Evolutionary conservation across 2,113 vertebrate genomes (phyloP).

Genomic region (Emydura subglobosa): DNA sequence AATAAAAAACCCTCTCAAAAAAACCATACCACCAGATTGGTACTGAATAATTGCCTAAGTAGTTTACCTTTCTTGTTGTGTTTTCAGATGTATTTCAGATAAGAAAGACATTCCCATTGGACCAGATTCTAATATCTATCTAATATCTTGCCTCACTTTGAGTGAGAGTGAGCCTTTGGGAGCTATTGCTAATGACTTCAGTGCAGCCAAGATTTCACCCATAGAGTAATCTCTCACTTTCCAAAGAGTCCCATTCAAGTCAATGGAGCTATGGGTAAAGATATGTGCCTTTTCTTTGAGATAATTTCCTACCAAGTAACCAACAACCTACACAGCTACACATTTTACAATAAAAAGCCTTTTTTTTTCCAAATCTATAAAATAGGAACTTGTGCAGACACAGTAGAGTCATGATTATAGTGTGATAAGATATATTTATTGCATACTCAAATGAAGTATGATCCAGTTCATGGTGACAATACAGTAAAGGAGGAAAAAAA

Average conservation of each 20-base stretch:
- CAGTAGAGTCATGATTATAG: background rate
- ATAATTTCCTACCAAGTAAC: background rate
- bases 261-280: background rate
- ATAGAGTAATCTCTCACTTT: background rate
- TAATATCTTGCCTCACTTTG: background rate
- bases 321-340: background rate
- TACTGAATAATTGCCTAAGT: background rate
- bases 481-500: background rate
- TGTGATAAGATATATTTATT: background rate
- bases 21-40: background rate
- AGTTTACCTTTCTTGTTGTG: background rate
- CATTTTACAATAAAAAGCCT: background rate
- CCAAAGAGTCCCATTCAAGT: background rate
- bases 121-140: background rate
- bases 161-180: background rate
- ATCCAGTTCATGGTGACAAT: background rate
- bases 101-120: background rate
- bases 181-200: background rate
- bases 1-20: background rate
- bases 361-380: background rate
- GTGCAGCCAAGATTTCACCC: background rate
- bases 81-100: background rate
- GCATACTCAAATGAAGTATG: background rate
- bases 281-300: background rate
- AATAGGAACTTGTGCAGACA: background rate